Base-by-base conservation (phyloP, 92 coral and sea anemone species). In the Siderastrea radians region DNA sequence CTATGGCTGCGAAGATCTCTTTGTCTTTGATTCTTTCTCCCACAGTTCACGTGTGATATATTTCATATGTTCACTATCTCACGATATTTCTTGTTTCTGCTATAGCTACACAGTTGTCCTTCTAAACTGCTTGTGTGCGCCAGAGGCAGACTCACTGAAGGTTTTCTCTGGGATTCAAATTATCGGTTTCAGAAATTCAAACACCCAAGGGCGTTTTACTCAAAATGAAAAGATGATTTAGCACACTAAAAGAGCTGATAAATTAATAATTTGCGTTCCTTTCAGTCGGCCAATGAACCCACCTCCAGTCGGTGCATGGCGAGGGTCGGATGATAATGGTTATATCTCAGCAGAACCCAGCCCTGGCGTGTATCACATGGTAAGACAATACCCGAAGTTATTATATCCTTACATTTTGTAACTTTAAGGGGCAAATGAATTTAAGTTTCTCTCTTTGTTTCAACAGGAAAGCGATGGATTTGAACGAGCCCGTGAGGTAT, bases 281-380 rank as follows among this genome's bases (percentile, higher is more conserved):
- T 50, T 74, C 16, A 98, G 99, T 75, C 98, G 96, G 38, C 98
- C 96, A 76, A 91, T 95, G 95, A 98, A 98, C 54, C 98, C 98
- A 8, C 96, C 96, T 6, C 98, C 98, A 16, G 84, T 89, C 4
- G 98, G 98, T 10, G 89, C 94, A 44, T 95, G 98, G 94, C 92
- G 99, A 43, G 97, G 96, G 12, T 98, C 99, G 1, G 98, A 98
- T 73, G 99, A 98, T 85, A 95, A 94, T 83, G 99, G 99, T 2
- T 98, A 98, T 64, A 95, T 95, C 63, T 98, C 99, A 10, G 98
- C 98, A 13, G 98, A 95, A 54, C 98, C 95, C 74, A 98, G 99
- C 81, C 99, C 99, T 11, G 96, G 95, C 13, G 78, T 92, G 5
- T 96, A 91, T 81, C 98, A 94, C 74, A 89, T 98, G 98, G 99